phyloP scores from a whole-genome alignment of 1,140 invertebrate species.

The Drosophila simulans region DNA sequence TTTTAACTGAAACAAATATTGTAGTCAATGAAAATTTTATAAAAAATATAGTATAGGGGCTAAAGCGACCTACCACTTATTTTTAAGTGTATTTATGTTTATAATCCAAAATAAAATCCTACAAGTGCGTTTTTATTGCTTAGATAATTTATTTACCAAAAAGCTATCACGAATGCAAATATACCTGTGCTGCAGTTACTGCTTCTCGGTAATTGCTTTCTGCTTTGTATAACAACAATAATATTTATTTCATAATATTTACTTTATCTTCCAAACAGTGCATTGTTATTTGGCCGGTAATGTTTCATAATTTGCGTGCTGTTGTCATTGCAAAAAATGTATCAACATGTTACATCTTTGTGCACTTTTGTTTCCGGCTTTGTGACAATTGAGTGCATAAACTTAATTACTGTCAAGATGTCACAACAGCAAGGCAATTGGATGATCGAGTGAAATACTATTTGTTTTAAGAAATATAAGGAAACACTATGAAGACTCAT shows the following conservation, averaged over 20 bases:
- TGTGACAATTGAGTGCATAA: constrained; percentile 59
- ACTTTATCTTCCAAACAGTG: constrained; percentile 49
- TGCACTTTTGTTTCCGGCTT: constrained; percentile 45
- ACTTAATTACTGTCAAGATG: constrained; percentile 60
- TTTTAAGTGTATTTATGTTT: no score
- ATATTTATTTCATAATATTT: constrained; percentile 75
- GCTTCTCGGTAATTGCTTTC: constrained; percentile 4
- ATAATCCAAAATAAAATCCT: no score
- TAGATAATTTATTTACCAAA: background rate
- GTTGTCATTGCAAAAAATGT: constrained; percentile 27
- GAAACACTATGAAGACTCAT: background rate
- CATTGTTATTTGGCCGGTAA: constrained; percentile 29
- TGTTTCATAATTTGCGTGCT: constrained; percentile 41
- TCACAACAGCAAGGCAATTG: constrained; percentile 42
- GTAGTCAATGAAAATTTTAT: no score
- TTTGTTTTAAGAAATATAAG: background rate
- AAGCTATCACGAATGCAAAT: background rate
- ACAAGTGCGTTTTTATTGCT: no score
- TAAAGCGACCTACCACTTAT: no score
- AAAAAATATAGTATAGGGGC: no score
- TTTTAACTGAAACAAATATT: background rate
- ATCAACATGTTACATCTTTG: constrained; percentile 43
- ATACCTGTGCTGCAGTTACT: constrained; percentile 26
- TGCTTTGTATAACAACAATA: constrained; percentile 30
- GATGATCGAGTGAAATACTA: constrained; percentile 25